Conservation (phyloP, 1,140 invertebrate genomes). For the Copidosoma floridanum region DNA sequence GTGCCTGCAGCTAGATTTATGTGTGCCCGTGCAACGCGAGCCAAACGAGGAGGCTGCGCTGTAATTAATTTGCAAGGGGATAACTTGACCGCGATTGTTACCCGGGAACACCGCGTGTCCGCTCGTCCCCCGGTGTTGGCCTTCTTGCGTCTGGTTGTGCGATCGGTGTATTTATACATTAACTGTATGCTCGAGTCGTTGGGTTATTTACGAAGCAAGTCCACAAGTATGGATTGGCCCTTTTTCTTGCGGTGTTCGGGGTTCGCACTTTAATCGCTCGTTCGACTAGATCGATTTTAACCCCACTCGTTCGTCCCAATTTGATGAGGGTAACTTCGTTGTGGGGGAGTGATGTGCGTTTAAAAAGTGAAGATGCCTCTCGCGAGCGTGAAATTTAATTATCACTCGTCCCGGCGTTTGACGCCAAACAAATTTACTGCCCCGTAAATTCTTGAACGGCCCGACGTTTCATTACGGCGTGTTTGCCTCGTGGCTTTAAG, state of each 20-base stretch:
- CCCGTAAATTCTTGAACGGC: constrained; percentile 8
- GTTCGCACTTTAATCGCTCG: too few relatives aligned
- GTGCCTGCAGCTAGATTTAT: too few relatives aligned
- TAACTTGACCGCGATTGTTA: constrained; percentile 19
- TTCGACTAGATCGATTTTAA: too few relatives aligned
- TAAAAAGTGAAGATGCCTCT: too few relatives aligned
- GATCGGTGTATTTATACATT: too few relatives aligned
- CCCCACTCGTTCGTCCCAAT: too few relatives aligned
- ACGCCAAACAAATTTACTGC: background rate
- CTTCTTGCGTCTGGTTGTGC: too few relatives aligned
- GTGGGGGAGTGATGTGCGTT: background rate
- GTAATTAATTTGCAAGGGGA: constrained; percentile 24
- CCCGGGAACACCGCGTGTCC: background rate
- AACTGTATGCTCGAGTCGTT: constrained; percentile 3
- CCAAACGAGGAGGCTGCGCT: background rate
- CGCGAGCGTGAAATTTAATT: constrained; percentile 24
- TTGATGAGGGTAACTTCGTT: too few relatives aligned
- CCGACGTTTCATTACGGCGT: constrained; percentile 9
- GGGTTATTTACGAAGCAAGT: constrained; percentile 5
- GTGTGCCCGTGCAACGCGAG: too few relatives aligned
- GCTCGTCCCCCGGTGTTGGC: too few relatives aligned
- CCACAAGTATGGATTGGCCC: too few relatives aligned
- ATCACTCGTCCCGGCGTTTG: background rate
- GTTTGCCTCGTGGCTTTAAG: background rate
- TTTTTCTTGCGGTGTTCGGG: too few relatives aligned